Evolutionary conservation across 2,113 vertebrate species (phyloP).

Genomic region (Origma solitaria): DNA sequence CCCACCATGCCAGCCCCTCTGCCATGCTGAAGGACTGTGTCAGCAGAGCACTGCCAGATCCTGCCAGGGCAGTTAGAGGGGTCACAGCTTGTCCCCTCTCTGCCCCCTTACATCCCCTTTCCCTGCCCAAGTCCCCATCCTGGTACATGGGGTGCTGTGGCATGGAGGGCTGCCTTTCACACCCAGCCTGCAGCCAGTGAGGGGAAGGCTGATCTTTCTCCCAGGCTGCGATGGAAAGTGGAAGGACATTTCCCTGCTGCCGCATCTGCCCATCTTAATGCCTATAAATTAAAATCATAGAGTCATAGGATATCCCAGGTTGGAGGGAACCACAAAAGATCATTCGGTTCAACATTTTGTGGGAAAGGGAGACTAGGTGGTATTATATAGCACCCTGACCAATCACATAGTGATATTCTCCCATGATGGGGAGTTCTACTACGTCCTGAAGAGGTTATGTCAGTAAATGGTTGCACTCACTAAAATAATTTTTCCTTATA

Average conservation of each 20-base stretch:
- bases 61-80: not conserved
- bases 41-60: not conserved
- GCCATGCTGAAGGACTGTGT: rapidly evolving
- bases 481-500: not conserved
- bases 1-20: rapidly evolving
- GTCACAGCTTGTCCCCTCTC: not conserved
- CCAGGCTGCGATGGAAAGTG: not conserved
- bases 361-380: not conserved
- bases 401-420: not conserved
- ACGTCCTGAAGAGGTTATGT: not conserved
- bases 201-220: not conserved
- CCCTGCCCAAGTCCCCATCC: not conserved
- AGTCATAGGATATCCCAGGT: not conserved
- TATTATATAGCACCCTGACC: not conserved
- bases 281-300: not conserved
- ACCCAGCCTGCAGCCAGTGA: not conserved
- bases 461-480: not conserved
- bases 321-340: not conserved
- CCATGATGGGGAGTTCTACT: not conserved
- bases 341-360: not conserved
- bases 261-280: rapidly evolving
- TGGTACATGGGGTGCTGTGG: rapidly evolving
- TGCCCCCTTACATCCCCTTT: not conserved
- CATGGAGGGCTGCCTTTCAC: rapidly evolving
- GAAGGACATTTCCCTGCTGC: not conserved